Evolutionary conservation across 2,797 vertebrate genomes (phyloP), one percentile per base, ranked within the genome.

Genomic region (Artibeus lituratus): DNA sequence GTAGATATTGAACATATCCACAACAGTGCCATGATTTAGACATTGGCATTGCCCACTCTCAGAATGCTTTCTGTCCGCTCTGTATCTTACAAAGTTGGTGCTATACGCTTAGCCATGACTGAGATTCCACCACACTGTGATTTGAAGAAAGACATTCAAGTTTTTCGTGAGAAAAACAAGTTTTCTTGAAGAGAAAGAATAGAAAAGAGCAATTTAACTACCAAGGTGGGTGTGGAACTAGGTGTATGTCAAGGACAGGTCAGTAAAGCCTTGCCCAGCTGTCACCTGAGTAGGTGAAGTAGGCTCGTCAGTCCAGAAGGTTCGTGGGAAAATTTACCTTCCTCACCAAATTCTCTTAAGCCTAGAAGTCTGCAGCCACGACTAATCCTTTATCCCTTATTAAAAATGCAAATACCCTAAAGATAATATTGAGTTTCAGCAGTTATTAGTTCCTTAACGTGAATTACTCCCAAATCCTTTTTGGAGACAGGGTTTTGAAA

Each of bases 141-240:
- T 70, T 22, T 10, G 10, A 89, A 57, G 42, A 94, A 62, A 73
- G 39, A 37, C 12, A 35, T 44, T 49, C 32, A 87, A 15, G 26
- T 70, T 87, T 73, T 67, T 70, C 47, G 15, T 47, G 47, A 72
- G 93, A 57, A 59, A 59, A 16, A 65, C 83, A 87, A 74, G 49
- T 90, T 96, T 96, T 94, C 42, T 70, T 91, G 29, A 89, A 96
- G 49, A 85, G 35, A 57, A 92, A 76, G 37, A 85, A 80, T 24
- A 76, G 55, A 78, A 91, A 82, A 49, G 6, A 93, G 73, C 37
- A 90, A 26, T 72, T 76, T 42, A 88, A 73, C 57, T 47, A 70
- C 35, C 26, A 84, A 76, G 24, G 26, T 67, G 53, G 15, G 57
- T 62, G 5, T 77, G 87, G 22, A 95, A 55, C 42, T 83, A 59